Percentiles rank a stretch among this genome's conserved stretches.
Evolutionary conservation across 2,888 invertebrate species (phyloP).

Genomic region (Augochlorella aurata): DNA sequence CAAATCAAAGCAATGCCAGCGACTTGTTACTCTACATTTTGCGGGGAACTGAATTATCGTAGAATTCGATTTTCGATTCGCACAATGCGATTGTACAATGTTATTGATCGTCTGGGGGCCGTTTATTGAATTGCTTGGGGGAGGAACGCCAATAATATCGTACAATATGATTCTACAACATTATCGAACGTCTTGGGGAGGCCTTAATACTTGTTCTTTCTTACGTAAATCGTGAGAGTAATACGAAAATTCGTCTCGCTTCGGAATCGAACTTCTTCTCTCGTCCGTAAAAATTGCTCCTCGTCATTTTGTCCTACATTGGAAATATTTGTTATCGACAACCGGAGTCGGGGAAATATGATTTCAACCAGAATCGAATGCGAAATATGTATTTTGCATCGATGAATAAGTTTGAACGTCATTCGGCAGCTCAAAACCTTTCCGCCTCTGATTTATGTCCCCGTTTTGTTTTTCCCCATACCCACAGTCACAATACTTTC

Average conservation of each 20-base stretch:
- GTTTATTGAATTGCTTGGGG: background rate
- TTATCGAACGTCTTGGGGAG: slow-evolving; percentile 1
- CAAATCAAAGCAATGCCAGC: background rate
- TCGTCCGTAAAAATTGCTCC: background rate
- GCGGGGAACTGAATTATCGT: background rate
- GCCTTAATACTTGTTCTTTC: slow-evolving; percentile 1
- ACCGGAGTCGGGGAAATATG: background rate
- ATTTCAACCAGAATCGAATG: background rate
- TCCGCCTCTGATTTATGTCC: background rate
- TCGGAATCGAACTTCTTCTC: background rate
- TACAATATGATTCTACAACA: slow-evolving; percentile 2
- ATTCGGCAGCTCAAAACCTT: background rate
- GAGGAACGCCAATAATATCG: background rate
- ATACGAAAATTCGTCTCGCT: background rate
- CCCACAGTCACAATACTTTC: too few species aligned
- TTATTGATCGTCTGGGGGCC: background rate
- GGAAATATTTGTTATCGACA: slow-evolving; percentile 1
- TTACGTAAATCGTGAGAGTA: background rate
- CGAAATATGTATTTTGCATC: slow-evolving; percentile 6
- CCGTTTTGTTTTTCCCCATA: background rate
- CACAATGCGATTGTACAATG: background rate
- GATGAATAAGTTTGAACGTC: slow-evolving; percentile 12
- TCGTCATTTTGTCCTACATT: background rate
- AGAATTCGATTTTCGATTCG: slow-evolving; percentile 5
- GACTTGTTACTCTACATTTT: background rate